Base-by-base conservation (phyloP, 2,888 invertebrate species). In the Nasonovia ribisnigri region DNA sequence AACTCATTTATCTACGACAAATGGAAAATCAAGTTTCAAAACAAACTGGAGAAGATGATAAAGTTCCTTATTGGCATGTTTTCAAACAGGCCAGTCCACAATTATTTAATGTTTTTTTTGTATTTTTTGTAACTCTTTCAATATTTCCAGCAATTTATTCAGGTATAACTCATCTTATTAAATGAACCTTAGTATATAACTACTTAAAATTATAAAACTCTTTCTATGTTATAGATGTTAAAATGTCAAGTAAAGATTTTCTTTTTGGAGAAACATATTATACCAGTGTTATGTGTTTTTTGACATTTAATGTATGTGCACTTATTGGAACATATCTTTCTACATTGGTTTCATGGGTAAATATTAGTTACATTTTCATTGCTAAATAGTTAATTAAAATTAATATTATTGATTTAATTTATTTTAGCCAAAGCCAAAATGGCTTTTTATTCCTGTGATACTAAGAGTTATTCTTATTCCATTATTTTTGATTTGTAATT, bases 241-340 rank as follows among this genome's bases (percentile, higher is more conserved):
- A 96, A 95, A 96, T 96, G n/a, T 95, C 96, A 0, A 96, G 96
- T 94, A 90, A 95, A 0, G 95, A 96, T 29, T 98, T 98, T 95
- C 95, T 97, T 91, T 95, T 96, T 67, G 95, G 96, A 95, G 95
- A 96, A 0, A 95, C 96, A 4, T 97, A 97, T 95, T 99, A 97
- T 96, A 96, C 96, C 0, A 96, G 96, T 8, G 96, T 99, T 51
- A 98, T 98, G 60, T 99, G 99, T 95, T 99, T 98, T 96, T 96
- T 99, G 93, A 98, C 98, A 11, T 99, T 99, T 96, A 99, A 99
- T 96, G 95, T 98, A 0, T 98, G 97, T 94, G 99, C 99, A 8
- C 98, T 99, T 97, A 95, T 99, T 51, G 99, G 99, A 36, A 99
- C 98, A 95, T 96, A 97, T 94, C 96, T 98, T 0, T 98, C 99